Base-by-base conservation (phyloP, 2,113 vertebrate species). In the Serilophus lunatus region DNA sequence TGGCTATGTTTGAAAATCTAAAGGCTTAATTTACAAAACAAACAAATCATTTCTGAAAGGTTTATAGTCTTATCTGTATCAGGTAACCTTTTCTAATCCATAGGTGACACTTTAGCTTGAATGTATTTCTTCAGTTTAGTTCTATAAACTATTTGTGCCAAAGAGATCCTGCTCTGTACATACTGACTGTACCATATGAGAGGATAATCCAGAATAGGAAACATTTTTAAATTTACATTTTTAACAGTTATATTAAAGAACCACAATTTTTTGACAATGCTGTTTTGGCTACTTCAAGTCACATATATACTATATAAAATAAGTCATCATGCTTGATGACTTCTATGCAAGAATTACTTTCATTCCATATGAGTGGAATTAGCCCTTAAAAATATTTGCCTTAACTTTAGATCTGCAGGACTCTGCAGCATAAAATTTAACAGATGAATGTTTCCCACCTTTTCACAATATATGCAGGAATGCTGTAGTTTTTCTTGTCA, bases 61-160 rank as follows among this genome's bases (percentile, higher is more conserved):
- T 18, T 69, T 66, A 35, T n/a, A 26, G 22, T 75, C 51, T 95
- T 92, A 90, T 70, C 68, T 90, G 54, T 72, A 81, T 83, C 88
- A 94, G 90, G 92, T 70, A 92, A 76, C 20, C 8, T 93, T 64
- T 91, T 90, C 68, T 66, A 56, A 57, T 56, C 61, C 53, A 57
- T 42, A 87, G 42, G 28, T 40, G 31, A 49, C 51, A 90, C 59
- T 93, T 95, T 60, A 86, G 56, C 69, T 75, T 93, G 69, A 95
- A 86, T 35, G 31, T 45, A 66, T 71, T 84, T 84, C 57, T 81
- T 83, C 57, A 84, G 95, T 93, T 97, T 94, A 94, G 80, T 96
- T 96, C 64, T 94, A 87, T 93, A 92, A 94, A 96, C 88, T 64
- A 35, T 57, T 60, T 95, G 76, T 95, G 60, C 47, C 60, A 95